Conservation (phyloP, 2,113 vertebrate genomes). For the Salvelinus fontinalis region DNA sequence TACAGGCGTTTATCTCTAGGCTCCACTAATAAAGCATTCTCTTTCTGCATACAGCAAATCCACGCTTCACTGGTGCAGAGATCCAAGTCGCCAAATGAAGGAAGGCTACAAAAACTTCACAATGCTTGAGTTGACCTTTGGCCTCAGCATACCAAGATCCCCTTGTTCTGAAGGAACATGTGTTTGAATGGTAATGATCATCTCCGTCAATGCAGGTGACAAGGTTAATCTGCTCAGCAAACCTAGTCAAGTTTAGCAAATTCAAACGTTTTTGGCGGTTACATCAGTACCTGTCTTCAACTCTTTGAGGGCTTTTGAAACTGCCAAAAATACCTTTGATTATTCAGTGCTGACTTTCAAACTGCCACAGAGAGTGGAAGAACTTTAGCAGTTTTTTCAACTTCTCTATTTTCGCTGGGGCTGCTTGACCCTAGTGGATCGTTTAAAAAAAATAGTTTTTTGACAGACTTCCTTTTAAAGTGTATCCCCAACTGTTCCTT, state of each 20-base stretch:
- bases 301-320: background rate
- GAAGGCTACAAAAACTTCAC: background rate
- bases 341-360: conserved; percentile 11
- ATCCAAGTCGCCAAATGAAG: conserved; percentile 23
- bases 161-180: background rate
- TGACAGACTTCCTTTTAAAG: conserved; percentile 29
- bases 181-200: background rate
- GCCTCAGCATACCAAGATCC: background rate
- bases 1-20: conserved; percentile 41
- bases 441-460: conserved; percentile 4
- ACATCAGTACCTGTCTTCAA: background rate
- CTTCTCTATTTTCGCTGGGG: conserved; percentile 9
- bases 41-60: conserved; percentile 53
- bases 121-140: conserved; percentile 34
- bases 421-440: conserved; percentile 24
- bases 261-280: background rate
- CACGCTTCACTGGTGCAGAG: conserved; percentile 25
- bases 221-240: background rate
- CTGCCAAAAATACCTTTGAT: conserved; percentile 2
- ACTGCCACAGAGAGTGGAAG: conserved; percentile 17
- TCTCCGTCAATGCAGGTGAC: background rate
- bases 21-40: conserved; percentile 51
- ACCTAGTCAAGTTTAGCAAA: background rate
- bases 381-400: background rate
- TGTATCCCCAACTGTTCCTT: conserved; percentile 28